Conservation (phyloP, 2,113 vertebrate genomes). For the Tenrec ecaudatus region DNA sequence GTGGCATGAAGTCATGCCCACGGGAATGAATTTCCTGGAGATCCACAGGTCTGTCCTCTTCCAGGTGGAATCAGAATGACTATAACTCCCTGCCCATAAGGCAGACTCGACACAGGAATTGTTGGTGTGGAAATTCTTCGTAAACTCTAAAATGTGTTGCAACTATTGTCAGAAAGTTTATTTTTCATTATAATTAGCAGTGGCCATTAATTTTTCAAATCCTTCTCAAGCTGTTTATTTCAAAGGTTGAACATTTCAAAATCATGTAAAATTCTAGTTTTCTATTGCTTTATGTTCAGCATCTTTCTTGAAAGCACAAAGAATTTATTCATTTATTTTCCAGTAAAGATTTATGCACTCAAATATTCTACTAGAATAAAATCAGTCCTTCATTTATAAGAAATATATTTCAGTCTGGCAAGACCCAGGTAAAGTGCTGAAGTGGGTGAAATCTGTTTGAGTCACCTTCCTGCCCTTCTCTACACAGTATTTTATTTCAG, state of each 20-base stretch:
- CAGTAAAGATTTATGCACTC: background rate
- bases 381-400: background rate
- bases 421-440: too few species aligned
- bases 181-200: background rate
- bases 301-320: background rate
- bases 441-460: accelerated
- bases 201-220: background rate
- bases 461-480: background rate
- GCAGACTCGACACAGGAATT: too few species aligned
- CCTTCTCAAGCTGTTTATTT: background rate
- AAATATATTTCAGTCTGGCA: background rate
- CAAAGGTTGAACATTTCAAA: background rate
- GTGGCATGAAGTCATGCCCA: background rate
- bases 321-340: background rate
- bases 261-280: background rate
- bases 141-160: background rate
- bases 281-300: background rate
- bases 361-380: background rate
- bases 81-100: too few species aligned
- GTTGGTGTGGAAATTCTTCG: background rate
- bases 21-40: background rate
- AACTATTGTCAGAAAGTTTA: background rate
- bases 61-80: background rate
- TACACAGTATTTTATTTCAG: accelerated
- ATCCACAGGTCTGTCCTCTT: background rate